Evolutionary conservation across 2,888 invertebrate species (phyloP).

Genomic region (Eurois occulta): DNA sequence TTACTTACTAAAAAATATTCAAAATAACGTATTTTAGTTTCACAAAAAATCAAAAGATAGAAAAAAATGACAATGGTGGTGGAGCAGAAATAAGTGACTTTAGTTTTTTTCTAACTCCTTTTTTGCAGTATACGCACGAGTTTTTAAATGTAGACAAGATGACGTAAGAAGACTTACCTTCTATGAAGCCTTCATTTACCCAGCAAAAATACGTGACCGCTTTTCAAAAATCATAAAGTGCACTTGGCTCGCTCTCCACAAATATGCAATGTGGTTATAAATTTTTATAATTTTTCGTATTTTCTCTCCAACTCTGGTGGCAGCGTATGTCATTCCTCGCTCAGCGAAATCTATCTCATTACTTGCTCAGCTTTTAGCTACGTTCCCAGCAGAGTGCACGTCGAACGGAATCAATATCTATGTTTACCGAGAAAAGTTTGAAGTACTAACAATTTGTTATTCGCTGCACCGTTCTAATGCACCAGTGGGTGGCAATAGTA

Average conservation of each 20-base stretch:
- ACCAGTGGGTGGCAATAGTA: constrained; percentile 7
- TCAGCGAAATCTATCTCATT: constrained; percentile 27
- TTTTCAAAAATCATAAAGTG: too few species aligned
- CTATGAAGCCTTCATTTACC: too few species aligned
- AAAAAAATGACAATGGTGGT: too few species aligned
- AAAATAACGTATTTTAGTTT: too few species aligned
- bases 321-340: constrained; percentile 9
- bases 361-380: constrained; percentile 26
- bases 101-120: too few species aligned
- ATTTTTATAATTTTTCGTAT: background rate
- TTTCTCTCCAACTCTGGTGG: background rate
- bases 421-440: constrained; percentile 20
- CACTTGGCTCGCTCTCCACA: too few species aligned
- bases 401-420: constrained; percentile 42
- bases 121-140: too few species aligned
- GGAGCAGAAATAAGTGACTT: too few species aligned
- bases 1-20: too few species aligned
- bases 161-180: background rate
- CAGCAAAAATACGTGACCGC: too few species aligned
- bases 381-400: constrained; percentile 35
- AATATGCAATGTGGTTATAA: too few species aligned
- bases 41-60: too few species aligned
- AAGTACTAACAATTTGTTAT: constrained; percentile 1
- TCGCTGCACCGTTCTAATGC: constrained; percentile 1
- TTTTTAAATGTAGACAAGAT: background rate